Conservation (phyloP, 2,888 invertebrate species). For the Archaeoteleia sp. region DNA sequence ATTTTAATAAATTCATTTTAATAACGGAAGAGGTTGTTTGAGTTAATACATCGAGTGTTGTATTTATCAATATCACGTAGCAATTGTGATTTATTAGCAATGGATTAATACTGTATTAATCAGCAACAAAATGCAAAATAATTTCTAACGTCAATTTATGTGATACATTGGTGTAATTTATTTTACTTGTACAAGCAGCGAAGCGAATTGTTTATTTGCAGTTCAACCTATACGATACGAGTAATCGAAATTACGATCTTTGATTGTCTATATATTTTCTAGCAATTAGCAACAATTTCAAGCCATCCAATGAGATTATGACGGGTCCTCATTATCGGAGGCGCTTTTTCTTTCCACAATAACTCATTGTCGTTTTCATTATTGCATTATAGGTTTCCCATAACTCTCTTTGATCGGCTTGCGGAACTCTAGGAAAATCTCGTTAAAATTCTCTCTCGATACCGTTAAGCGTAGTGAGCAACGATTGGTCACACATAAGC, state of each 20-base stretch:
- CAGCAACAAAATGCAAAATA: slow-evolving; percentile 28
- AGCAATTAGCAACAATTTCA: slow-evolving; percentile 52
- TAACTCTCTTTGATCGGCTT: slow-evolving; percentile 51
- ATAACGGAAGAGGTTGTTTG: no score
- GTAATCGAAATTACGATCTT: slow-evolving; percentile 40
- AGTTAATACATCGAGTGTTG: no score
- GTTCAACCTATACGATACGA: slow-evolving; percentile 24
- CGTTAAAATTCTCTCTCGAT: slow-evolving; percentile 52
- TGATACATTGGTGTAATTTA: slow-evolving; percentile 35
- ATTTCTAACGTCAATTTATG: slow-evolving; percentile 42
- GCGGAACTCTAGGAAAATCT: slow-evolving; percentile 54
- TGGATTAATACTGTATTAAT: slow-evolving; percentile 45
- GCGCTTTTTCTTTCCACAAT: slow-evolving; percentile 46
- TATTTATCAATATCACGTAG: no score
- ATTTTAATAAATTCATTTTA: no score
- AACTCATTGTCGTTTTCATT: slow-evolving; percentile 55
- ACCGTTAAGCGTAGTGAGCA: slow-evolving; percentile 51
- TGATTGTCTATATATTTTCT: slow-evolving; percentile 50
- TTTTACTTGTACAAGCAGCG: slow-evolving; percentile 7
- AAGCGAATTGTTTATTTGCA: slow-evolving; percentile 44
- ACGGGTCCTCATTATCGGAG: slow-evolving; percentile 30
- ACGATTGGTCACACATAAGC: slow-evolving; percentile 49
- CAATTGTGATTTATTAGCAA: background rate
- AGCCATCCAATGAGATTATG: slow-evolving; percentile 26
- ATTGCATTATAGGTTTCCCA: slow-evolving; percentile 52